Conservation (phyloP, 1,140 invertebrate species). For the Procambarus virginalis region DNA sequence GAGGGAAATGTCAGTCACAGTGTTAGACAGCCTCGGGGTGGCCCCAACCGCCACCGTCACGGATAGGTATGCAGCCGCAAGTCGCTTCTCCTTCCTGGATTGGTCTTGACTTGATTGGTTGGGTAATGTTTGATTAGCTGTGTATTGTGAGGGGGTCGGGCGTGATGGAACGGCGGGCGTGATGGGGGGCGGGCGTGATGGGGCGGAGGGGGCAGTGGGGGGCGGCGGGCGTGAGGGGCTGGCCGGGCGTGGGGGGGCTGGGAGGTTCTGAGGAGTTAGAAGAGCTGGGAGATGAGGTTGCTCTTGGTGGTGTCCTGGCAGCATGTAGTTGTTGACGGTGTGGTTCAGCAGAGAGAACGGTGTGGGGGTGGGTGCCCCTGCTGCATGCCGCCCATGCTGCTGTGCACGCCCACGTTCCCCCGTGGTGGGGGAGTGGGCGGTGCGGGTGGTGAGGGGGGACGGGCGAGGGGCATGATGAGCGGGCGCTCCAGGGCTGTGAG, state of each 20-base stretch:
- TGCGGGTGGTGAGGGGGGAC: slow-evolving; percentile 70
- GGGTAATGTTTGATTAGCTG: no score
- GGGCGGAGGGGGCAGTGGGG: background rate
- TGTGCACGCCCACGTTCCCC: slow-evolving; percentile 57
- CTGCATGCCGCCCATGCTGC: slow-evolving; percentile 64
- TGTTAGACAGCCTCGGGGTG: no score
- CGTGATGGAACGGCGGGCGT: background rate
- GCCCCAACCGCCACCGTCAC: no score
- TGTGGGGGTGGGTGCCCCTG: slow-evolving; percentile 63
- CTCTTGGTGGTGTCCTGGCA: slow-evolving; percentile 69
- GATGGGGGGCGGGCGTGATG: slow-evolving; percentile 13
- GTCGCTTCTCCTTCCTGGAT: no score
- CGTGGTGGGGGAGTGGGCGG: slow-evolving; percentile 65
- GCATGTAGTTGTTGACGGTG: slow-evolving; percentile 70
- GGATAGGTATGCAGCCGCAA: no score
- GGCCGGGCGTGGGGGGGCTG: background rate
- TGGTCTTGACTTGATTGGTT: no score
- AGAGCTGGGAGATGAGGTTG: slow-evolving; percentile 70
- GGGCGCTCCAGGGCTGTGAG: slow-evolving; percentile 68
- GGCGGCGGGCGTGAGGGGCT: background rate
- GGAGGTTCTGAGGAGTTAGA: slow-evolving; percentile 54
- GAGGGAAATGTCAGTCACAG: no score
- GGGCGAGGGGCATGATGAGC: slow-evolving; percentile 68
- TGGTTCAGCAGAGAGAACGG: slow-evolving; percentile 70
- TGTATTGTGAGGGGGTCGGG: no score